These are phyloP conservation scores for Hyposmocoma kahamanoa DNA, from an alignment of 1,140 invertebrate genomes.

Conservation along the genomic window DNA sequence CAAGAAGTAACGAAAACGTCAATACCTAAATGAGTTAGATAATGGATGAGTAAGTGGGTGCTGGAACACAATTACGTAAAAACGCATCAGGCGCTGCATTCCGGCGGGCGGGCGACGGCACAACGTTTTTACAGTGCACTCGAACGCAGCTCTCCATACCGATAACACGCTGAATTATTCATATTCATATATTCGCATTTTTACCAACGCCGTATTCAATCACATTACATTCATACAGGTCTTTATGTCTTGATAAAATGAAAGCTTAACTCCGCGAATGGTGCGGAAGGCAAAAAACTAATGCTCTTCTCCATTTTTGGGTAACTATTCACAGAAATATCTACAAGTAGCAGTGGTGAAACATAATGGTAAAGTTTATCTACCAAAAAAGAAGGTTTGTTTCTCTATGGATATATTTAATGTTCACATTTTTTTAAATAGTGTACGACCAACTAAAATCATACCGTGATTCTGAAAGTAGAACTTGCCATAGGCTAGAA, in stretches of 20 bases:
- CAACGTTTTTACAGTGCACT: constrained; percentile 41
- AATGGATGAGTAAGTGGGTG: constrained; percentile 61
- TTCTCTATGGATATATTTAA: too few relatives aligned
- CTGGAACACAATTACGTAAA: constrained; percentile 67
- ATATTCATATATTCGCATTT: constrained; percentile 72
- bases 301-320: too few relatives aligned
- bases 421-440: too few relatives aligned
- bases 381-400: too few relatives aligned
- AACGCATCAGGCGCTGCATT: constrained; percentile 58
- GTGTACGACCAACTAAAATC: too few relatives aligned
- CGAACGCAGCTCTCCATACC: constrained; percentile 55
- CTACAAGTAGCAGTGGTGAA: too few relatives aligned
- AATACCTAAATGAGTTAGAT: constrained; percentile 68
- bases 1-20: constrained; percentile 48
- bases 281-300: constrained; percentile 38
- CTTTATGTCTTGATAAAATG: constrained; percentile 72
- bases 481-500: too few relatives aligned
- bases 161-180: constrained; percentile 72
- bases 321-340: too few relatives aligned
- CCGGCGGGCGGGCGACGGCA: constrained; percentile 43
- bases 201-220: constrained; percentile 70
- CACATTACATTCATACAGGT: constrained; percentile 66
- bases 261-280: constrained; percentile 63
- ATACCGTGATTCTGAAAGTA: too few relatives aligned
- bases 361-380: too few relatives aligned